Evolutionary conservation across 2,797 vertebrate genomes (phyloP).

Genomic region (Danio kyathit): DNA sequence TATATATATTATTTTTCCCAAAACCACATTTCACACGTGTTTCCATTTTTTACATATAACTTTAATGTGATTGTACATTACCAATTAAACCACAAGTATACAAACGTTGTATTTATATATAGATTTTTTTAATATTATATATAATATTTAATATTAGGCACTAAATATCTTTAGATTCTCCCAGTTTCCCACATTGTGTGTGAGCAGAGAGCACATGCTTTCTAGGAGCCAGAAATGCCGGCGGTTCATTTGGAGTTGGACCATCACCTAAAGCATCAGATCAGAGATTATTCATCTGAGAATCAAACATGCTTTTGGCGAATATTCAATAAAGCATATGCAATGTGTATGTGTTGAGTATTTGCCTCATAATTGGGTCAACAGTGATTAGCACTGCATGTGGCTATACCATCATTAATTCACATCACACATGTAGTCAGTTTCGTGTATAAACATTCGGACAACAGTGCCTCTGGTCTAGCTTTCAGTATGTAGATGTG

Average conservation of each 20-base stretch:
- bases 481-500: conserved; percentile 13
- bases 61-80: too few species aligned
- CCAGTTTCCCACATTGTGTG: neutral
- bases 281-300: conserved; percentile 33
- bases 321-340: conserved; percentile 14
- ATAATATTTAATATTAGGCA: too few species aligned
- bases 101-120: too few species aligned
- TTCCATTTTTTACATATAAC: too few species aligned
- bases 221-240: neutral
- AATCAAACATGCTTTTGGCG: conserved; percentile 32
- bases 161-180: neutral
- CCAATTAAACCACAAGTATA: too few species aligned
- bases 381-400: neutral
- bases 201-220: neutral
- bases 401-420: conserved; percentile 15
- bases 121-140: too few species aligned
- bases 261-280: conserved; percentile 8
- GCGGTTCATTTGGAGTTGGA: conserved; percentile 17
- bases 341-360: conserved; percentile 1
- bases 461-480: neutral
- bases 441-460: conserved; percentile 13
- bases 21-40: too few species aligned
- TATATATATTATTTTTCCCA: too few species aligned
- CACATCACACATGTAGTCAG: conserved; percentile 2
- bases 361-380: conserved; percentile 17